phyloP scores from a whole-genome alignment of 2,113 vertebrate species.

The Alethe diademata region DNA sequence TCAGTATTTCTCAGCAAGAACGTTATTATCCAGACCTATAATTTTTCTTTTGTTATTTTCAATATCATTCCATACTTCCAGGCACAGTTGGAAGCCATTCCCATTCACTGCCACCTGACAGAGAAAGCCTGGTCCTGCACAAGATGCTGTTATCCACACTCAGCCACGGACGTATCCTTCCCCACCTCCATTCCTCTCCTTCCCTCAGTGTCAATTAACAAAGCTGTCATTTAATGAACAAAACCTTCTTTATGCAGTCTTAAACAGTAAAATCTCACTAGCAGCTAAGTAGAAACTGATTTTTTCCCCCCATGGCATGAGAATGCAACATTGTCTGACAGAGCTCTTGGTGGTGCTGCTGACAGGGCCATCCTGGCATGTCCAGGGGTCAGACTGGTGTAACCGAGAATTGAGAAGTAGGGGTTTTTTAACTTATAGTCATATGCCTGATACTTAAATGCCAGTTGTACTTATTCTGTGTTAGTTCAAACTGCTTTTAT shows the following conservation, averaged over 20 bases:
- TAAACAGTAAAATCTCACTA: neutral
- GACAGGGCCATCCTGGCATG: neutral
- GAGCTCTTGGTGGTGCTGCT: neutral
- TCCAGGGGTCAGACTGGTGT: neutral
- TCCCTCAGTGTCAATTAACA: neutral
- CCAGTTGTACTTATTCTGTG: neutral
- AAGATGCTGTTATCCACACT: neutral
- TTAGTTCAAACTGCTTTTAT: constrained; percentile 34
- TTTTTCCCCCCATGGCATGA: neutral
- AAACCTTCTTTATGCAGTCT: neutral
- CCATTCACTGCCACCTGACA: accelerated
- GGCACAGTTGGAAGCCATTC: neutral
- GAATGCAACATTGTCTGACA: accelerated
- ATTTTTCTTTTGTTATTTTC: neutral
- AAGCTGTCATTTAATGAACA: neutral
- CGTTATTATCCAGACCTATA: neutral
- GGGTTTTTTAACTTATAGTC: neutral
- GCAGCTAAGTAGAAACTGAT: neutral
- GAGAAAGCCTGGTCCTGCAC: neutral
- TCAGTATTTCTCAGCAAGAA: neutral
- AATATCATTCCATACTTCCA: neutral
- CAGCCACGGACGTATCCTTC: accelerated
- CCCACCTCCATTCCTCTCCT: neutral
- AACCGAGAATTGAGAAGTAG: neutral
- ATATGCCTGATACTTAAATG: neutral